Evolutionary conservation across 2,888 invertebrate genomes (phyloP).

Genomic region (Bombyx huttoni): DNA sequence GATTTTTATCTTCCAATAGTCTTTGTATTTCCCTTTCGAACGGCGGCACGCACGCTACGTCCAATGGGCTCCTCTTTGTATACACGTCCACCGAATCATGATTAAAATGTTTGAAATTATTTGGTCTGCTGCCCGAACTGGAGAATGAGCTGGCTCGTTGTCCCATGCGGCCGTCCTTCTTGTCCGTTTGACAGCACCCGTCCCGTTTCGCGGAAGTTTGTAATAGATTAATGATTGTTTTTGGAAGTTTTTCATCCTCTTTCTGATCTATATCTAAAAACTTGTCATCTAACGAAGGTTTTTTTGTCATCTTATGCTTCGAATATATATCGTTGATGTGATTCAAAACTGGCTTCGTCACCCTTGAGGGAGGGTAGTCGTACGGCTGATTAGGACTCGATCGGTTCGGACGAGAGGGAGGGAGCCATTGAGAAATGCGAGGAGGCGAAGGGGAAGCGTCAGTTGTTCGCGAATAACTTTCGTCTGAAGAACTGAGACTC

Average conservation of each 20-base stretch:
- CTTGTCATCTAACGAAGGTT: constrained; percentile 53
- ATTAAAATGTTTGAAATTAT: constrained; percentile 68
- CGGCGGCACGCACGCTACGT: constrained; percentile 73
- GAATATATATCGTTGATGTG: constrained; percentile 53
- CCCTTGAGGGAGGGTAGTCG: constrained; percentile 74
- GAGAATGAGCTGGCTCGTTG: constrained; percentile 67
- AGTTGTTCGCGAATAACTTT: constrained; percentile 86
- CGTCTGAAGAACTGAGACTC: constrained; percentile 87
- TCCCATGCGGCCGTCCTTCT: constrained; percentile 64
- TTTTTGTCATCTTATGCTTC: constrained; percentile 52
- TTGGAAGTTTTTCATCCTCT: constrained; percentile 61
- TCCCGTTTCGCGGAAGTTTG: constrained; percentile 74
- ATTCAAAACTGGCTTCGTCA: constrained; percentile 40
- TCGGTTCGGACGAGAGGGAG: constrained; percentile 54
- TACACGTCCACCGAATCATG: constrained; percentile 61
- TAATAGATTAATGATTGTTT: constrained; percentile 64
- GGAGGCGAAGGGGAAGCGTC: constrained; percentile 77
- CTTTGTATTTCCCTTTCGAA: constrained; percentile 87
- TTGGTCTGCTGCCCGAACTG: constrained; percentile 62
- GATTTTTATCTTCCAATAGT: constrained; percentile 80
- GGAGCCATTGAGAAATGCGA: constrained; percentile 66
- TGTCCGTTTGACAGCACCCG: constrained; percentile 77
- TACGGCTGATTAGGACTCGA: constrained; percentile 67
- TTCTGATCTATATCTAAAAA: constrained; percentile 53
- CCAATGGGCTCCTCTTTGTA: constrained; percentile 59